These are phyloP conservation scores for Diprion similis DNA, from an alignment of 1,140 invertebrate species.

Conservation along the genomic window DNA sequence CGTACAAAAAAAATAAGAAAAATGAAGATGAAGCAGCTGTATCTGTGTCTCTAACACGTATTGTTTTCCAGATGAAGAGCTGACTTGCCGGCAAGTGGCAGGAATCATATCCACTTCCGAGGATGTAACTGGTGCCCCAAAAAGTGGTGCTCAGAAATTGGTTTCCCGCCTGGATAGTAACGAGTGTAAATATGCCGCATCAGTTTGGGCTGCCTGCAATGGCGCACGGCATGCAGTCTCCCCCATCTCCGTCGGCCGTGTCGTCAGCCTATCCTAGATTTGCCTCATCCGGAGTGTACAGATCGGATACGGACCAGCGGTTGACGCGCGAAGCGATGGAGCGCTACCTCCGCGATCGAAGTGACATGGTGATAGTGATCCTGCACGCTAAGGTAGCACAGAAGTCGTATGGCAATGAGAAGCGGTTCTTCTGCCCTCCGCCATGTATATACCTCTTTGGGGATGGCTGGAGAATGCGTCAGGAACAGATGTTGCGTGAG, in stretches of 20 bases:
- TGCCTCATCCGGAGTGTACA: conserved; percentile 68
- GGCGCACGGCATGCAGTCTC: conserved; percentile 77
- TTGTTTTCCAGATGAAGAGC: too few species aligned
- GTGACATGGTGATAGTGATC: conserved; percentile 96
- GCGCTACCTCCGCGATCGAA: conserved; percentile 90
- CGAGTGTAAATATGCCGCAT: conserved; percentile 71
- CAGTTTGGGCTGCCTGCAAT: conserved; percentile 74
- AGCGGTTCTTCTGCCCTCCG: conserved; percentile 99
- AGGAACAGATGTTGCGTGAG: conserved; percentile 88
- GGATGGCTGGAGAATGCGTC: conserved; percentile 94
- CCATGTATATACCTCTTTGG: conserved; percentile 99
- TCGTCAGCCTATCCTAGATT: conserved; percentile 65
- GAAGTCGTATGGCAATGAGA: conserved; percentile 99
- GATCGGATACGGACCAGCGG: conserved; percentile 79
- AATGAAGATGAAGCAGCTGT: too few species aligned
- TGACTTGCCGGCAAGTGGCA: too few species aligned
- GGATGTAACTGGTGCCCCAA: too few species aligned
- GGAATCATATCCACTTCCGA: too few species aligned
- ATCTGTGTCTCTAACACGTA: too few species aligned
- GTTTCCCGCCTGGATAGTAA: too few species aligned
- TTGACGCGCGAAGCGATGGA: conserved; percentile 95
- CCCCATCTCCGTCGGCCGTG: conserved; percentile 73
- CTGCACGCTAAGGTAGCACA: conserved; percentile 99
- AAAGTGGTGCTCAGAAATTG: too few species aligned
- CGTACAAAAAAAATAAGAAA: too few species aligned